Evolutionary conservation across 2,888 invertebrate species (phyloP), one percentile per base, ranked within the genome.

Genomic region (Torymus tubicola): DNA sequence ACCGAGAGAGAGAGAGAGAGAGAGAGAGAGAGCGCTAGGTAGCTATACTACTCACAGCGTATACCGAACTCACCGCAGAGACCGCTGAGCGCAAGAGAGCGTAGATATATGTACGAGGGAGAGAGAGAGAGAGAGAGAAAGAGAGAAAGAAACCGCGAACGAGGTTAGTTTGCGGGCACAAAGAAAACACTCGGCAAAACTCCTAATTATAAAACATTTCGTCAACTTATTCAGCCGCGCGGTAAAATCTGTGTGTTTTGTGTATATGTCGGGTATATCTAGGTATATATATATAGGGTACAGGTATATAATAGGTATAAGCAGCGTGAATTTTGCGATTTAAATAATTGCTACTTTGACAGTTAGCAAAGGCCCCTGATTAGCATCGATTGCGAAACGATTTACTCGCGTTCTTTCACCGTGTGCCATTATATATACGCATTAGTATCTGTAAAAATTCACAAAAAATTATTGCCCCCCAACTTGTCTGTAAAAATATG

Each of bases 371-470:
- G 50, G 4, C 31, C 57, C 58, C n/a, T n/a, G 77, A 81, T 78
- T 81, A 81, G 81, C 81, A 78, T 81, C 73, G 77, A 81, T 81
- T 81, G 78, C 81, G 53, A 67, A 80, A 80, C 53, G 21, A 57
- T 75, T 50, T 50, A 12, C 63, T 21, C 50, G 60, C 5, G 18
- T 57, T 67, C 31, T 31, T 31, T 31, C 31, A 8, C 31, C 31
- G n/a, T n/a, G n/a, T n/a, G n/a, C n/a, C n/a, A n/a, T n/a, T n/a
- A n/a, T n/a, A n/a, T n/a, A n/a, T n/a, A n/a, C n/a, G n/a, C n/a
- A n/a, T n/a, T n/a, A n/a, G n/a, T n/a, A n/a, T n/a, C n/a, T n/a
- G n/a, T n/a, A n/a, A n/a, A n/a, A n/a, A n/a, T n/a, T n/a, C n/a
- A n/a, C n/a, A n/a, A n/a, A n/a, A n/a, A n/a, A n/a, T n/a, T n/a